phyloP scores from a whole-genome alignment of 2,113 vertebrate species.

The Columba livia region DNA sequence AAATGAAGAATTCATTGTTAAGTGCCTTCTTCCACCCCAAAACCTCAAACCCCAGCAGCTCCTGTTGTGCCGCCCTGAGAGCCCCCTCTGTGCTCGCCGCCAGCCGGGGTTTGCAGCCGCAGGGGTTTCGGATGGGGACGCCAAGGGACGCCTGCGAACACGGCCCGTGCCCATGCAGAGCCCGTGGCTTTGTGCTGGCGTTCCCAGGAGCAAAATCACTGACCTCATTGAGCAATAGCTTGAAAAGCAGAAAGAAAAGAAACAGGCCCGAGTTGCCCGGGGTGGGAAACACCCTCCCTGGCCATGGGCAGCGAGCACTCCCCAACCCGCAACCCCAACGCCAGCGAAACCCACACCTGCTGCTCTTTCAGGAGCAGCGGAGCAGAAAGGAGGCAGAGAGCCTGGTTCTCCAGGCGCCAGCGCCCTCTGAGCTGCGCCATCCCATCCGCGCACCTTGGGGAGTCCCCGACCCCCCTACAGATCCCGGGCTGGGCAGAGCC shows the following conservation, averaged over 20 bases:
- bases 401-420: rapidly evolving
- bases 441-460: not conserved
- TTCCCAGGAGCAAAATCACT: not conserved
- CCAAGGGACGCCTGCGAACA: not conserved
- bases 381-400: not conserved
- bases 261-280: not conserved
- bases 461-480: rapidly evolving
- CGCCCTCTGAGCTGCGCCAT: rapidly evolving
- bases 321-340: not conserved
- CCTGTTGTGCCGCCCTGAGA: rapidly evolving
- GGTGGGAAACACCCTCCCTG: not conserved
- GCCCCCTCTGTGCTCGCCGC: not conserved
- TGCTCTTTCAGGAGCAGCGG: not conserved
- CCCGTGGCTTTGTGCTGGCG: not conserved
- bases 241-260: not conserved
- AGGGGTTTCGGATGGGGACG: not conserved
- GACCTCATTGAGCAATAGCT: not conserved
- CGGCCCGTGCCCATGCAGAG: not conserved
- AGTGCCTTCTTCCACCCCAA: not conserved
- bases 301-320: not conserved
- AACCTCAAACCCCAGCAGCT: not conserved
- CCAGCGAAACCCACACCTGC: not conserved
- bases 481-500: not conserved
- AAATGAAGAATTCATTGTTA: not conserved
- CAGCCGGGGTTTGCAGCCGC: not conserved